These are phyloP conservation scores for Linyphia triangularis DNA, from an alignment of 2,888 invertebrate genomes.

Conservation along the genomic window DNA sequence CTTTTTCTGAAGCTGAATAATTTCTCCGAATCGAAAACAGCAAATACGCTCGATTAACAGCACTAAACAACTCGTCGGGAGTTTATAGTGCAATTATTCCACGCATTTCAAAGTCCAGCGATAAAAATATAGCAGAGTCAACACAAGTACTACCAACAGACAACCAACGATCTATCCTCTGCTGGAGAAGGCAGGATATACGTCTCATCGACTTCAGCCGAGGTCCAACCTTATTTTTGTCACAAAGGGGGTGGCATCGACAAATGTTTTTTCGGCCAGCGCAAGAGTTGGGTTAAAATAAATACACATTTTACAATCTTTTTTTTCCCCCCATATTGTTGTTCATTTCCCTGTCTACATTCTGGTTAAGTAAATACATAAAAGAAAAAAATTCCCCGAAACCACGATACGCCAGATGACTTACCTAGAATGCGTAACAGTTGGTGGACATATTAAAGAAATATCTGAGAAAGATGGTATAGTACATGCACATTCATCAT, in stretches of 20 bases:
- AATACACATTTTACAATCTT: conserved; percentile 38
- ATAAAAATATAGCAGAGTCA: conserved; percentile 1
- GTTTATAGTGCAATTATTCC: background rate
- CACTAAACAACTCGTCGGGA: background rate
- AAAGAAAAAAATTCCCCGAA: background rate
- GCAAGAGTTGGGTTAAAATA: conserved; percentile 8
- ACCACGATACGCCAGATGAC: background rate
- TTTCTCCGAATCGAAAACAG: background rate
- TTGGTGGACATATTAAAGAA: background rate
- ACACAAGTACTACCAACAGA: background rate
- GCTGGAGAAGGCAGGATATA: conserved; percentile 51
- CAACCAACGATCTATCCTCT: conserved; percentile 1
- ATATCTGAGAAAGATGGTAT: too few relatives aligned
- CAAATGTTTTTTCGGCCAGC: conserved; percentile 9
- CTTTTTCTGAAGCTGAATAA: background rate
- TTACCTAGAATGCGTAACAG: conserved; percentile 61
- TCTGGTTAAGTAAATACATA: conserved; percentile 17
- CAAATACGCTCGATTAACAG: background rate
- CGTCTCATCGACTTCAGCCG: conserved; percentile 59
- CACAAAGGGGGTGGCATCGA: conserved; percentile 14
- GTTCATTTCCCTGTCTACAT: background rate
- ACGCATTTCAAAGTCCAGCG: background rate
- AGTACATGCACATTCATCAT: conserved; percentile 36
- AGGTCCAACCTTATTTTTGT: conserved; percentile 17
- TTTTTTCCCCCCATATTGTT: background rate